Base-by-base conservation (phyloP, 53 echinoderm and acorn worm genomes). In the Holothuria leucospilota region DNA sequence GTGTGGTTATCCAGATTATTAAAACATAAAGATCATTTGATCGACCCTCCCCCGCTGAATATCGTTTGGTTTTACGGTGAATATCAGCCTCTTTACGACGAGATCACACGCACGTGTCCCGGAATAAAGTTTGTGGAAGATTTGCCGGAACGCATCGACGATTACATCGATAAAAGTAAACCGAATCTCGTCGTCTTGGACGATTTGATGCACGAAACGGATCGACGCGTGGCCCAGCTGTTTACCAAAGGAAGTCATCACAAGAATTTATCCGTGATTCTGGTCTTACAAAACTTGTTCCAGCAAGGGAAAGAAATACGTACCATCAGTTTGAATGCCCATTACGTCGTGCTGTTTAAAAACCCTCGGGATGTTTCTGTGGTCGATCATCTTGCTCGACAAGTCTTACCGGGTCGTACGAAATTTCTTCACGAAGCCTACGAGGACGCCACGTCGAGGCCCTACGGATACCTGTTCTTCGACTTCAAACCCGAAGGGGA, bases 261-360 rank as follows among this genome's bases (percentile, higher is more conserved):
- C 30, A 85, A 71, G 25, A 85, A 85, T 29, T 29, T 85, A 15
- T 85, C 85, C 2, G 85, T 85, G 16, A 72, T 72, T 72, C 42
- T 72, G 5, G 42, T 72, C 27, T 21, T 46, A 28, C 58, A 79
- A 53, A 79, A 85, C 34, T 24, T 85, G 20, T 85, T 85, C 52
- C 56, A 85, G 38, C 51, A 46, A 46, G 53, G 69, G 6, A 85
- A 85, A 71, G 85, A 85, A 49, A 68, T 85, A 27, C 34, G 84
- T n/a, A 84, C 84, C 21, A 84, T 84, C 14, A 75, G 84, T 13
- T 59, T 89, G 13, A 89, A 89, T 63, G 42, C 75, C 1, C 89
- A 89, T 18, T 89, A 89, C 59, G 73, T 84, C 62, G 49, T 46
- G 26, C 51, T 89, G 15, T 89, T 89, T 65, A 89, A 89, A 34